These are phyloP conservation scores for Lithosia quadra DNA, from an alignment of 2,888 invertebrate genomes.

Conservation along the genomic window DNA sequence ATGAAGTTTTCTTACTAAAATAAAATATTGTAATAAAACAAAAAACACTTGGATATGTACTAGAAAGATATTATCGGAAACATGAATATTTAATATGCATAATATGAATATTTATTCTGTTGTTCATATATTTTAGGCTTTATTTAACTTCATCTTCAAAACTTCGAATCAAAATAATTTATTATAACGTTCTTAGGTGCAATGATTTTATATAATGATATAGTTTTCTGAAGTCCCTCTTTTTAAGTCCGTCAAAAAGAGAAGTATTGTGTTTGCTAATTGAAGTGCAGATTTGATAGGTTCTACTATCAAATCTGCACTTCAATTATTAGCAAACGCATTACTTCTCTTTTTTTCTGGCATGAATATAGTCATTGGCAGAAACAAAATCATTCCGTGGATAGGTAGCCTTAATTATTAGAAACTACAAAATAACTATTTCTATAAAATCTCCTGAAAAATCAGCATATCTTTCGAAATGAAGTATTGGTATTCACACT, in stretches of 20 bases:
- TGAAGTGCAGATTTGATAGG: too few species aligned
- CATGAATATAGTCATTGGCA: not conserved
- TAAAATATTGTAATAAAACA: conserved; percentile 40
- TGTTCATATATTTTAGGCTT: not conserved
- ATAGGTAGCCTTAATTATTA: not conserved
- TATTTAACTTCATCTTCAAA: too few species aligned
- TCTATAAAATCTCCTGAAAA: not conserved
- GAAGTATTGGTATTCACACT: conserved; percentile 11
- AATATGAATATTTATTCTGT: conserved; percentile 42
- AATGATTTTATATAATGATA: too few species aligned
- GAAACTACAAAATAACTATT: not conserved
- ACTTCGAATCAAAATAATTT: too few species aligned
- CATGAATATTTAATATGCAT: conserved; percentile 37
- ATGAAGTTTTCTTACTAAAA: conserved; percentile 55
- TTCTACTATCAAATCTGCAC: too few species aligned
- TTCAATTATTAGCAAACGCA: too few species aligned
- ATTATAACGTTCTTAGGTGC: too few species aligned
- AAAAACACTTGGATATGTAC: conserved; percentile 25
- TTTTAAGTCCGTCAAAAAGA: too few species aligned
- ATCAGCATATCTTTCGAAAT: not conserved
- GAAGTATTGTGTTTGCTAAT: too few species aligned
- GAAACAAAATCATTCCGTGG: not conserved
- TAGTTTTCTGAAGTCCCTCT: too few species aligned
- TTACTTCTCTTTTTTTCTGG: too few species aligned
- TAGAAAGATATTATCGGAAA: conserved; percentile 32